Conservation (phyloP, 2,113 vertebrate genomes). For the Chlorodrepanis virens region DNA sequence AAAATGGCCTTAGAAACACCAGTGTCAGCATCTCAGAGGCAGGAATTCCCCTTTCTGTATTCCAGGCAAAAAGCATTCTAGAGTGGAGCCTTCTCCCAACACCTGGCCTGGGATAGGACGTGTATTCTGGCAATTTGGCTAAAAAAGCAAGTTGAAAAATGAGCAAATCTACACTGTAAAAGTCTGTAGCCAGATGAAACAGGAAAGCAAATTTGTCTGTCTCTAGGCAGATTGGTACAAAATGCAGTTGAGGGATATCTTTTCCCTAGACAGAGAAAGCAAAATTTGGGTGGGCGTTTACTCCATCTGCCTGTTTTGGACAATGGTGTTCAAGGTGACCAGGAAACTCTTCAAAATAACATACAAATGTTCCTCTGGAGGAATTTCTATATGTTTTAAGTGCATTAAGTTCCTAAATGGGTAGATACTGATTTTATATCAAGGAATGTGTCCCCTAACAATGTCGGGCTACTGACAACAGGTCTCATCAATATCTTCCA, state of each 20-base stretch:
- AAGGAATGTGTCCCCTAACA: neutral
- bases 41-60: neutral
- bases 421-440: neutral
- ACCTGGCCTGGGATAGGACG: neutral
- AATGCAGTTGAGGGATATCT: neutral
- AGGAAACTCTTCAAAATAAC: neutral
- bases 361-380: neutral
- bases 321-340: neutral
- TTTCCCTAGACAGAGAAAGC: slow-evolving; percentile 6
- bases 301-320: slow-evolving; percentile 6
- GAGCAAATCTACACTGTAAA: neutral
- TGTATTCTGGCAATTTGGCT: neutral
- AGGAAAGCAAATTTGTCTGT: slow-evolving; percentile 11
- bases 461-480: neutral
- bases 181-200: neutral
- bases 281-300: neutral
- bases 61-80: neutral
- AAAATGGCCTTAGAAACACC: neutral
- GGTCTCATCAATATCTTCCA: neutral
- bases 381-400: neutral
- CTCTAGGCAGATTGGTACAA: neutral
- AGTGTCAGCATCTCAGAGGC: neutral
- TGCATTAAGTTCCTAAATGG: neutral
- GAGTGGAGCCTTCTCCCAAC: neutral
- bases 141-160: neutral